A percentile compares a stretch with the other conserved stretches of the same genome.
Conservation (phyloP, 1,140 invertebrate genomes). For the Penaeus chinensis region DNA sequence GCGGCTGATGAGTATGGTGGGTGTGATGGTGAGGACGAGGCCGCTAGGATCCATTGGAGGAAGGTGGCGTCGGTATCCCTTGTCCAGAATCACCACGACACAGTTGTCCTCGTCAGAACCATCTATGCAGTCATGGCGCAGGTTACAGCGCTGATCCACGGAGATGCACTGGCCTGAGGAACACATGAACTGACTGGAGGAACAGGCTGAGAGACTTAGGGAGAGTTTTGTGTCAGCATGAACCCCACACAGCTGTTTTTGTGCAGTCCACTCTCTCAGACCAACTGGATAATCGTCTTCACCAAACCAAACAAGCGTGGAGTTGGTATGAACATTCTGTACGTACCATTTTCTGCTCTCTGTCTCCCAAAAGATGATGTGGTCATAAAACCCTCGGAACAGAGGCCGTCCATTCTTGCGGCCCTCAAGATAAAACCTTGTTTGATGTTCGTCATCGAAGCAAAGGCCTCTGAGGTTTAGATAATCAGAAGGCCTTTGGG, state of each 20-base stretch:
- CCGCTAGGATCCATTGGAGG: slow-evolving; percentile 22
- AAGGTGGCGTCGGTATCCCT: slow-evolving; percentile 32
- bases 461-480: slow-evolving; percentile 37
- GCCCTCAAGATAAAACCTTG: no score
- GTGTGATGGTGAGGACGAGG: not conserved
- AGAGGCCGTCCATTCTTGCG: no score
- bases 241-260: not conserved
- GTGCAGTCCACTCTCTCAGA: no score
- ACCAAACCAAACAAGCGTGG: no score
- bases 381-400: no score
- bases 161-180: slow-evolving; percentile 68
- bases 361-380: no score
- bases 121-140: slow-evolving; percentile 68
- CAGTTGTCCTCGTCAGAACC: slow-evolving; percentile 70
- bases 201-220: slow-evolving; percentile 33
- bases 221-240: not conserved
- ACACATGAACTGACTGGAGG: slow-evolving; percentile 65
- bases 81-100: slow-evolving; percentile 30
- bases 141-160: slow-evolving; percentile 66
- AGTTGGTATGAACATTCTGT: no score
- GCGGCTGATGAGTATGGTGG: slow-evolving; percentile 26
- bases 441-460: slow-evolving; percentile 19
- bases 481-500: not conserved
- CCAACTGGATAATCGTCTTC: no score
- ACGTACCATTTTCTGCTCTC: no score